Conservation (phyloP, 2,888 invertebrate species). For the Hirtodrosophila histrioides region DNA sequence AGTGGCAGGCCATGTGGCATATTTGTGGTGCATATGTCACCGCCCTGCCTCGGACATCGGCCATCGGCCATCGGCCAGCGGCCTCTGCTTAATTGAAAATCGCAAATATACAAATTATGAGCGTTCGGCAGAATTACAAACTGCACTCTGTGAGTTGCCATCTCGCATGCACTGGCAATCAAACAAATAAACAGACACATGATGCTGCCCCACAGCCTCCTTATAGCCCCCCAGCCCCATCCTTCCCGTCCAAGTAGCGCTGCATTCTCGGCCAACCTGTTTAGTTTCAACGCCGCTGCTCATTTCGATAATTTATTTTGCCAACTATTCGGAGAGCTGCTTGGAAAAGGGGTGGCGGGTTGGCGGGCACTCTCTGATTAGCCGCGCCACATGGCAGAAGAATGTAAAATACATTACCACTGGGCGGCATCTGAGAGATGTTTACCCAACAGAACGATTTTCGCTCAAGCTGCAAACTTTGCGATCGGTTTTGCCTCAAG, state of each 20-base stretch:
- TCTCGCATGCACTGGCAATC: constrained; percentile 53
- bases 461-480: constrained; percentile 60
- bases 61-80: background rate
- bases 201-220: background rate
- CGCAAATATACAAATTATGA: constrained; percentile 75
- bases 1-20: constrained; percentile 66
- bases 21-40: constrained; percentile 78
- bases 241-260: constrained; percentile 19
- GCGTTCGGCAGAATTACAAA: constrained; percentile 30
- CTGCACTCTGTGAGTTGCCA: constrained; percentile 17
- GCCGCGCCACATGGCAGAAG: constrained; percentile 46
- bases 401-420: constrained; percentile 6
- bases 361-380: constrained; percentile 39
- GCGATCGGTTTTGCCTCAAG: constrained; percentile 51
- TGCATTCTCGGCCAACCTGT: constrained; percentile 74
- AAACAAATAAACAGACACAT: constrained; percentile 72
- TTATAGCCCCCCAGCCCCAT: background rate
- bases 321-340: constrained; percentile 53
- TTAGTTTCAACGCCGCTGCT: constrained; percentile 75
- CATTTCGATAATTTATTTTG: constrained; percentile 77
- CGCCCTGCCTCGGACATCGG: constrained; percentile 34
- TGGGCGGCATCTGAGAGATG: constrained; percentile 35
- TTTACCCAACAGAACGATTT: constrained; percentile 58
- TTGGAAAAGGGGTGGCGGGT: background rate
- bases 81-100: constrained; percentile 75